Evolutionary conservation across 1,140 invertebrate genomes (phyloP).

Genomic region (Zaprionus taronus): DNA sequence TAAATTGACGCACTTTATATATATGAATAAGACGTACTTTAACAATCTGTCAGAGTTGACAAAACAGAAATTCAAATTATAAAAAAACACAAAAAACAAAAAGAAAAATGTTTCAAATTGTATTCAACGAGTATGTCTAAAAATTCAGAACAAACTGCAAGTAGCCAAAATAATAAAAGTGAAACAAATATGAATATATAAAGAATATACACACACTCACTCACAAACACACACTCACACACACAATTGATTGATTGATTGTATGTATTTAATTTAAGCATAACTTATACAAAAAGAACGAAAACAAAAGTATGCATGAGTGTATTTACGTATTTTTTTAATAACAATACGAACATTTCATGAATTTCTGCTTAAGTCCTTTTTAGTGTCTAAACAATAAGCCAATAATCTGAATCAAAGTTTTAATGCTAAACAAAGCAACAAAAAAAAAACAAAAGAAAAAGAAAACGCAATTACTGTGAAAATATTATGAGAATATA

Average conservation of each 20-base stretch:
- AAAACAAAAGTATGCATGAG: slow-evolving; percentile 63
- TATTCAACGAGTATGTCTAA: slow-evolving; percentile 46
- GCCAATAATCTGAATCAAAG: slow-evolving; percentile 54
- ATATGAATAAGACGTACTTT: slow-evolving; percentile 44
- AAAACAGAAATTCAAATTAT: slow-evolving; percentile 50
- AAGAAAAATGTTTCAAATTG: slow-evolving; percentile 65
- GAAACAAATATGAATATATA: slow-evolving; percentile 14
- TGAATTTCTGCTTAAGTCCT: slow-evolving; percentile 61
- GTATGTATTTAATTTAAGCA: slow-evolving; percentile 50
- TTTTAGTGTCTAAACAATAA: slow-evolving; percentile 51
- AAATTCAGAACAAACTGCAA: slow-evolving; percentile 61
- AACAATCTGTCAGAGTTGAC: slow-evolving; percentile 75
- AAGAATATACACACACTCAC: slow-evolving; percentile 25
- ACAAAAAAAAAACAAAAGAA: slow-evolving; percentile 16
- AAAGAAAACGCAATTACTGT: slow-evolving; percentile 46
- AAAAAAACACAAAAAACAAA: slow-evolving; percentile 30
- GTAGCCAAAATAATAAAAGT: slow-evolving; percentile 48
- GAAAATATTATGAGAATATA: slow-evolving; percentile 49
- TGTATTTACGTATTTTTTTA: slow-evolving; percentile 50
- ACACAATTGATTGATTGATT: slow-evolving; percentile 55
- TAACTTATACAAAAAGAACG: slow-evolving; percentile 16
- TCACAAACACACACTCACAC: slow-evolving; percentile 39
- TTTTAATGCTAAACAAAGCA: slow-evolving; percentile 44
- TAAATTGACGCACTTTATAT: slow-evolving; percentile 37
- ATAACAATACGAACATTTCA: slow-evolving; percentile 72